Evolutionary conservation across 2,113 vertebrate species (phyloP).

Genomic region (Mohoua ochrocephala): DNA sequence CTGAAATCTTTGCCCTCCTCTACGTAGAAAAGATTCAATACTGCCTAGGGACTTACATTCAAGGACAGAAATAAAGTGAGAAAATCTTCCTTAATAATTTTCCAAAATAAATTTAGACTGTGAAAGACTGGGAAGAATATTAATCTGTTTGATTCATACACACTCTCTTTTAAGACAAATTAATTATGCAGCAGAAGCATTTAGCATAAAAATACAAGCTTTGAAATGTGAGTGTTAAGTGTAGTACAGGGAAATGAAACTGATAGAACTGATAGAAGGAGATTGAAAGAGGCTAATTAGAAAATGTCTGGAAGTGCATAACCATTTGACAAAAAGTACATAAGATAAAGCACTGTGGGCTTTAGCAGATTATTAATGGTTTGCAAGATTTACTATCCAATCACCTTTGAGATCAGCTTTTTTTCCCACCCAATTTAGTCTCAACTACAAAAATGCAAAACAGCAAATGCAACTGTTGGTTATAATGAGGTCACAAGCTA

Average conservation of each 20-base stretch:
- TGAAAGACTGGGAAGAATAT: slow-evolving; percentile 8
- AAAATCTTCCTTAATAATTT: neutral
- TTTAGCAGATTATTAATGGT: slow-evolving; percentile 33
- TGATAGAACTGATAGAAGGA: slow-evolving; percentile 1
- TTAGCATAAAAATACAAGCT: slow-evolving; percentile 46
- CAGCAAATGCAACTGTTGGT: neutral
- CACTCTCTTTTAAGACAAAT: slow-evolving; percentile 13
- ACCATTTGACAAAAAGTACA: neutral
- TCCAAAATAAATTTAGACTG: neutral
- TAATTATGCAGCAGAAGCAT: slow-evolving; percentile 39
- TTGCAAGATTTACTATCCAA: neutral
- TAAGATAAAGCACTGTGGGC: neutral
- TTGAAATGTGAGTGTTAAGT: slow-evolving; percentile 32
- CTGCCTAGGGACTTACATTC: neutral
- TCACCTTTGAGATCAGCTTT: neutral
- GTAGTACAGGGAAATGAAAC: slow-evolving; percentile 40
- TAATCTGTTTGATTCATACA: slow-evolving; percentile 27
- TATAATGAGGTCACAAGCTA: slow-evolving; percentile 5
- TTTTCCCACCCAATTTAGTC: neutral
- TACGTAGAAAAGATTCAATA: neutral
- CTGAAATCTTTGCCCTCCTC: neutral
- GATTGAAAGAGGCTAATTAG: slow-evolving; percentile 49
- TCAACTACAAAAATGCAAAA: neutral
- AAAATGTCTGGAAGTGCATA: neutral
- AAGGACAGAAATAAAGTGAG: neutral